These are phyloP conservation scores for Pyrgus malvae DNA, from an alignment of 2,888 invertebrate genomes.

Conservation along the genomic window DNA sequence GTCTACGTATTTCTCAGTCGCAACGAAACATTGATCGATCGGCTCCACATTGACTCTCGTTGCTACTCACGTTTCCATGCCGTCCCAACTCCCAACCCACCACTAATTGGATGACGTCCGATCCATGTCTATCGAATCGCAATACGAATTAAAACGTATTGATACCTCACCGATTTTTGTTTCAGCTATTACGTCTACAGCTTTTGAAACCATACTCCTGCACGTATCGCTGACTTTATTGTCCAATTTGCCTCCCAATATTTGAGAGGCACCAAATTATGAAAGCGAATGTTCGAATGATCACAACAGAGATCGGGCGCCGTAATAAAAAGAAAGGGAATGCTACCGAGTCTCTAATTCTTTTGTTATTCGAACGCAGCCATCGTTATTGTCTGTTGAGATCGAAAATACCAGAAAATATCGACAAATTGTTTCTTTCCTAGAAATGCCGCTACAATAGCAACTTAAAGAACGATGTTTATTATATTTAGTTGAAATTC, in stretches of 20 bases:
- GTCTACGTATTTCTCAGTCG: background rate
- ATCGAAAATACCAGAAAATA: slow-evolving; percentile 12
- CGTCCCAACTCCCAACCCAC: slow-evolving; percentile 27
- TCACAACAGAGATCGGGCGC: slow-evolving; percentile 2
- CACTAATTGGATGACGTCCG: slow-evolving; percentile 49
- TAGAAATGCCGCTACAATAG: background rate
- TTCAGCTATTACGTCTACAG: slow-evolving; percentile 9
- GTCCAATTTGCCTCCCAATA: slow-evolving; percentile 6
- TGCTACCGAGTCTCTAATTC: slow-evolving; percentile 6
- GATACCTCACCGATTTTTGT: slow-evolving; percentile 44
- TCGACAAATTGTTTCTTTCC: slow-evolving; percentile 8
- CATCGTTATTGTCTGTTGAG: slow-evolving; percentile 5
- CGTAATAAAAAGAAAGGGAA: slow-evolving; percentile 11
- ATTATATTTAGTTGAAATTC: background rate
- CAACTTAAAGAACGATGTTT: background rate
- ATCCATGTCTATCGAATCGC: slow-evolving; percentile 31
- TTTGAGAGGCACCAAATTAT: slow-evolving; percentile 8
- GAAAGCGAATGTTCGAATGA: slow-evolving; percentile 12
- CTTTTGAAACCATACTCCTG: slow-evolving; percentile 1
- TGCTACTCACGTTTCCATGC: slow-evolving; percentile 35
- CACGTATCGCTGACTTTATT: background rate
- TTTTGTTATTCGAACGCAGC: slow-evolving; percentile 17
- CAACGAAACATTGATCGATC: slow-evolving; percentile 27
- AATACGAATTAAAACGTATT: slow-evolving; percentile 41
- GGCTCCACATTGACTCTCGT: no score